phyloP scores from a whole-genome alignment of 1,140 invertebrate genomes.

The Patella vulgata region DNA sequence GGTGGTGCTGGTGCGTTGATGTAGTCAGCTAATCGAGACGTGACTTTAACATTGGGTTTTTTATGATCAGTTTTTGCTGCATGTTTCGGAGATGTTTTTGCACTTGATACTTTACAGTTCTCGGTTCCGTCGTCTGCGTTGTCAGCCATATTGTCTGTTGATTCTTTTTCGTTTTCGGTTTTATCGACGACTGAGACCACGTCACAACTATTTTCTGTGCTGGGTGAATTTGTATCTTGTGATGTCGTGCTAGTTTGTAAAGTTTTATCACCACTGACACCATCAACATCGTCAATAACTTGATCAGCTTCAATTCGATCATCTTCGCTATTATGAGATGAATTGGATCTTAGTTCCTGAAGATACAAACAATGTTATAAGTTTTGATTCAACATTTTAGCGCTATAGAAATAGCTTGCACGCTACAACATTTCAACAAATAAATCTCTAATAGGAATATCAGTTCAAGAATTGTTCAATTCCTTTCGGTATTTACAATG shows the following conservation, averaged over 20 bases:
- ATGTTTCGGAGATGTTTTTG: conserved; percentile 31
- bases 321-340: conserved; percentile 21
- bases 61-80: conserved; percentile 52
- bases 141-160: conserved; percentile 3
- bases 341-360: too few relatives aligned
- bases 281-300: conserved; percentile 10
- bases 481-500: too few relatives aligned
- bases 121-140: conserved; percentile 63
- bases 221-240: not conserved
- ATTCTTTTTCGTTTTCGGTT: conserved; percentile 6
- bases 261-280: not conserved
- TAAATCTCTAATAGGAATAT: too few relatives aligned
- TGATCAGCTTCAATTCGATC: conserved; percentile 47
- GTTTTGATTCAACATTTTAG: too few relatives aligned
- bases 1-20: conserved; percentile 50
- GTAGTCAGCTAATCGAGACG: conserved; percentile 56
- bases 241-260: not conserved
- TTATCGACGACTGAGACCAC: conserved; percentile 18
- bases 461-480: too few relatives aligned
- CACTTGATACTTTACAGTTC: conserved; percentile 25
- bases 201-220: conserved; percentile 4
- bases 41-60: conserved; percentile 62
- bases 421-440: too few relatives aligned
- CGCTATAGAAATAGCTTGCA: too few relatives aligned
- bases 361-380: too few relatives aligned